Conservation (phyloP, 2,888 invertebrate species). For the Drosophila cyrtoloma region DNA sequence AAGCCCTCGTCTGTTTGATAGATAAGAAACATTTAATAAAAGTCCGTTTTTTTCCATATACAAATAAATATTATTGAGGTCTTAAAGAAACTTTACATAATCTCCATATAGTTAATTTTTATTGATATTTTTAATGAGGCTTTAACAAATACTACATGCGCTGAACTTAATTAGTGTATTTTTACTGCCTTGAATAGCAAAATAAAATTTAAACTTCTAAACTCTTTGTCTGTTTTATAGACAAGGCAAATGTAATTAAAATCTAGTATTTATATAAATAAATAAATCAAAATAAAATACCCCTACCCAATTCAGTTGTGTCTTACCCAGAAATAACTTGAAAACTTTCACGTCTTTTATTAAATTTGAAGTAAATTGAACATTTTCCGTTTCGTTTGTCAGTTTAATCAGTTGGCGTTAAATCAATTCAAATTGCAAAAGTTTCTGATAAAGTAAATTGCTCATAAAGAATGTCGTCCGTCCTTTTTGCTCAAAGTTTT, state of each 20-base stretch:
- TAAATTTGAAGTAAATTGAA: conserved; percentile 18
- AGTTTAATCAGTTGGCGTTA: conserved; percentile 37
- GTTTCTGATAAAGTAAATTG: conserved; percentile 54
- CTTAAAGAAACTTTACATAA: neutral
- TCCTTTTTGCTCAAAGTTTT: conserved; percentile 14
- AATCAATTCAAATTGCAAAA: conserved; percentile 57
- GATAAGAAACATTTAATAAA: neutral
- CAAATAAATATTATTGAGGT: neutral
- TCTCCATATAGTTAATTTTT: neutral
- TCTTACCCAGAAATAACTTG: neutral
- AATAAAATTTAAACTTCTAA: neutral
- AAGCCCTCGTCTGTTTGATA: neutral
- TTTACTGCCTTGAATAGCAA: neutral
- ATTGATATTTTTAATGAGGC: neutral
- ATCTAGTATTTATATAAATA: neutral
- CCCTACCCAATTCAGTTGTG: neutral
- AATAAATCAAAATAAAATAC: neutral
- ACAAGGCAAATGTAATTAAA: neutral
- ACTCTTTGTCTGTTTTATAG: neutral
- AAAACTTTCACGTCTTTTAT: conserved; percentile 16
- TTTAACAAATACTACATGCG: neutral
- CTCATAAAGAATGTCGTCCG: conserved; percentile 28
- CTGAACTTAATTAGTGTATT: neutral
- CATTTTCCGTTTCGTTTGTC: conserved; percentile 17
- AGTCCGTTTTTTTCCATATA: neutral